Evolutionary conservation across 2,888 invertebrate genomes (phyloP), one percentile per base, ranked within the genome.

Genomic region (Parascotia fuliginaria): DNA sequence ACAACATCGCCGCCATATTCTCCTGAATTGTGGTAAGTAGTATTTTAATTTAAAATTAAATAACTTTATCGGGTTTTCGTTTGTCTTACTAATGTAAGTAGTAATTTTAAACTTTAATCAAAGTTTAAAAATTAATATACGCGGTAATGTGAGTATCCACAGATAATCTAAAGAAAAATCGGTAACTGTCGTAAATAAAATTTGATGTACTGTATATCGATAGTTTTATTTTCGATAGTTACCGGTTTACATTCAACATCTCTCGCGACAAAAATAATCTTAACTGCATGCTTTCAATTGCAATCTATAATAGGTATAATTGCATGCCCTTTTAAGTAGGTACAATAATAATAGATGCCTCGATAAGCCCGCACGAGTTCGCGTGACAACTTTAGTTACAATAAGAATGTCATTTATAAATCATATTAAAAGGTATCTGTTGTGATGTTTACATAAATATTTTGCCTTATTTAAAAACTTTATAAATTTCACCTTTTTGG

Each of bases 21-120:
- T 0, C 93, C 92, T 0, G 94, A 94, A 48, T 51, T 89, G 59
- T 93, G 93, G 94, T 94, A 81, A 92, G 93, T 87, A n/a, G n/a
- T n/a, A n/a, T n/a, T n/a, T n/a, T n/a, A n/a, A n/a, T n/a, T n/a
- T n/a, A n/a, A n/a, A n/a, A n/a, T n/a, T n/a, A n/a, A n/a, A n/a
- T n/a, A n/a, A n/a, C n/a, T n/a, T n/a, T n/a, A n/a, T n/a, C n/a
- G n/a, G n/a, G n/a, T n/a, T n/a, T n/a, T n/a, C n/a, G n/a, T n/a
- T n/a, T n/a, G n/a, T n/a, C n/a, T n/a, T n/a, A n/a, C n/a, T n/a
- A n/a, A n/a, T n/a, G n/a, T n/a, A n/a, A n/a, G n/a, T n/a, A n/a
- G n/a, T n/a, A n/a, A n/a, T n/a, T n/a, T n/a, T n/a, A n/a, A n/a
- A n/a, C n/a, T n/a, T n/a, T n/a, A n/a, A n/a, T n/a, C n/a, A n/a